Base-by-base conservation (phyloP, 2,113 vertebrate genomes). In the Reinhardtius hippoglossoides region DNA sequence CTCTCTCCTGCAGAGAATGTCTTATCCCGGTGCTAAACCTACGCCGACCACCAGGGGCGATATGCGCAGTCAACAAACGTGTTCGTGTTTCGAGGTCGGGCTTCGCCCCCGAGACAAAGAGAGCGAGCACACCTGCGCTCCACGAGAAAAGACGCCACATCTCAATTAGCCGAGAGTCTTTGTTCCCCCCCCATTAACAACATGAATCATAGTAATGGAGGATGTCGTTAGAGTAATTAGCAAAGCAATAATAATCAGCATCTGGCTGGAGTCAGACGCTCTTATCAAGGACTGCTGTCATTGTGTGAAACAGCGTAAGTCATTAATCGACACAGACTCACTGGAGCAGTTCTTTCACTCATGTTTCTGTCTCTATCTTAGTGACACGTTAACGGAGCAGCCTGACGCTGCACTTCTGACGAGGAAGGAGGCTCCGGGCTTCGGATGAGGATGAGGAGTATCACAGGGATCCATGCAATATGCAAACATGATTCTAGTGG, bases 211-310 rank as follows among this genome's bases (percentile, higher is more conserved):
- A 48, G 57, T 89, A 83, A 92, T 88, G 88, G 84, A 78, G 52
- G 67, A 75, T 68, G 89, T 86, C 78, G n/a, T 86, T 71, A 54
- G 75, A 79, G 76, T 84, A 90, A 93, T 91, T 91, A 91, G 80
- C 72, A 80, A 70, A 86, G 86, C 67, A 89, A 87, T 89, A 84
- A 90, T 87, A 87, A 85, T 83, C 79, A 80, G 81, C 81, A 84
- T 85, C 52, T 65, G 72, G 69, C 55, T 40, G 18, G 67, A 67
- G 83, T 88, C 80, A 81, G 67, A 67, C 54, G 59, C 60, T 71
- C 76, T 87, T 81, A 88, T 93, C 87, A 83, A 71, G 65, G 76
- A 79, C 66, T 23, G 76, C 72, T 81, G 82, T 84, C 83, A 74
- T 63, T 27, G 66, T 76, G 46, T 81, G 72, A 75, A 69, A 75